These are phyloP conservation scores for Ctenoplectra terminalis DNA, from an alignment of 1,140 invertebrate species.

Conservation along the genomic window DNA sequence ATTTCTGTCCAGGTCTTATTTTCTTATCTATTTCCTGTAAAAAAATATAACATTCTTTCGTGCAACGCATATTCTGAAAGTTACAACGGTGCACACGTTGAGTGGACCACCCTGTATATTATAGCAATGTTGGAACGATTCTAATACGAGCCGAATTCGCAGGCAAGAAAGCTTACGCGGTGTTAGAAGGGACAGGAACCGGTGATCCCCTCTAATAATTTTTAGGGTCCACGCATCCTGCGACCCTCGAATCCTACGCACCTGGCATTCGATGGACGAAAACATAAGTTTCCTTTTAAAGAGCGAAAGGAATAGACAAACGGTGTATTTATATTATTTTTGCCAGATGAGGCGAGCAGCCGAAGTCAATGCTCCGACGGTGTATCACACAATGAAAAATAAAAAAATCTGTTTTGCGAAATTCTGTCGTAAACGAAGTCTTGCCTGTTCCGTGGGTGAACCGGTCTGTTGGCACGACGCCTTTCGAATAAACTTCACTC, in stretches of 20 bases:
- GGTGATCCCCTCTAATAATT: slow-evolving; percentile 30
- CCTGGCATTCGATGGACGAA: slow-evolving; percentile 34
- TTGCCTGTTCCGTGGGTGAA: slow-evolving; percentile 62
- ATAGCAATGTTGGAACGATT: neutral
- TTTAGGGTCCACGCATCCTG: slow-evolving; percentile 18
- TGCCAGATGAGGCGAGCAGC: neutral
- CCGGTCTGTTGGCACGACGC: slow-evolving; percentile 59
- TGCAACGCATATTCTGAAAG: too few relatives aligned
- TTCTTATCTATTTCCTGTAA: too few relatives aligned
- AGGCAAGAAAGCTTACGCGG: neutral
- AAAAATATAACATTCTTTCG: too few relatives aligned
- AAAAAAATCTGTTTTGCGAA: slow-evolving; percentile 52
- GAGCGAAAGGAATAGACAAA: neutral
- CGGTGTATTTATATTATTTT: neutral
- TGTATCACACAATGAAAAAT: neutral
- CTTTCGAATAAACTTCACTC: slow-evolving; percentile 51
- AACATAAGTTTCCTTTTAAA: slow-evolving; percentile 40
- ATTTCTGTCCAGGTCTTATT: too few relatives aligned
- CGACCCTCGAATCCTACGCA: slow-evolving; percentile 36
- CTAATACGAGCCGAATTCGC: neutral
- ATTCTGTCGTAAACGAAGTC: slow-evolving; percentile 54
- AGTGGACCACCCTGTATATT: too few relatives aligned
- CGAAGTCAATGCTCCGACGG: neutral
- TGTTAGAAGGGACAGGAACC: neutral
- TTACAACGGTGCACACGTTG: too few relatives aligned